These are phyloP conservation scores for Corythoichthys intestinalis DNA, from an alignment of 2,113 vertebrate genomes.

Conservation along the genomic window DNA sequence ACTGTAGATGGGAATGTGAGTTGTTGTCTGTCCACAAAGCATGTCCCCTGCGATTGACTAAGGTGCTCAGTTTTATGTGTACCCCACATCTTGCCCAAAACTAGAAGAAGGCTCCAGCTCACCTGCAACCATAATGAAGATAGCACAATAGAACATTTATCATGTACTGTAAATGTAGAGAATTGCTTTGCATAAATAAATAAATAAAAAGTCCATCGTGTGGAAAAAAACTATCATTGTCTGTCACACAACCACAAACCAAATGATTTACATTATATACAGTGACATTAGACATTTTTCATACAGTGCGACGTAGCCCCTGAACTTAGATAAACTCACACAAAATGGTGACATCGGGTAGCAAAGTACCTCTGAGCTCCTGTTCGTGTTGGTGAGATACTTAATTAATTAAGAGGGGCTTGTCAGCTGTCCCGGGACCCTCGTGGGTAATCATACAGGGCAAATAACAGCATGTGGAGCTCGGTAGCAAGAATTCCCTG, in stretches of 20 bases:
- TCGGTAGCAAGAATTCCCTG: slow-evolving; percentile 36
- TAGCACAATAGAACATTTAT: too few relatives aligned
- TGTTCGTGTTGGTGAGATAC: slow-evolving; percentile 25
- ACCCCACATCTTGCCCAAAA: too few relatives aligned
- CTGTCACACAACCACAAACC: neutral
- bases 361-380: slow-evolving; percentile 28
- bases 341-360: slow-evolving; percentile 29
- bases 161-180: too few relatives aligned
- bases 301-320: neutral
- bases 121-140: too few relatives aligned
- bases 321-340: slow-evolving; percentile 2
- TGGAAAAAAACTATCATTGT: neutral
- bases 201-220: neutral
- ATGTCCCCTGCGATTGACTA: too few relatives aligned
- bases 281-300: neutral
- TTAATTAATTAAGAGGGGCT: slow-evolving; percentile 74
- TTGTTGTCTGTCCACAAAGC: too few relatives aligned
- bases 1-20: too few relatives aligned
- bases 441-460: slow-evolving; percentile 72
- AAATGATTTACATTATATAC: neutral
- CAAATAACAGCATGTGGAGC: slow-evolving; percentile 62
- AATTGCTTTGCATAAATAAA: neutral
- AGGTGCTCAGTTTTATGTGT: too few relatives aligned
- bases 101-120: too few relatives aligned
- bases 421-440: slow-evolving; percentile 54